Evolutionary conservation across 2,888 invertebrate species (phyloP), one percentile per base, ranked within the genome.

Genomic region (Drosophila testacea): DNA sequence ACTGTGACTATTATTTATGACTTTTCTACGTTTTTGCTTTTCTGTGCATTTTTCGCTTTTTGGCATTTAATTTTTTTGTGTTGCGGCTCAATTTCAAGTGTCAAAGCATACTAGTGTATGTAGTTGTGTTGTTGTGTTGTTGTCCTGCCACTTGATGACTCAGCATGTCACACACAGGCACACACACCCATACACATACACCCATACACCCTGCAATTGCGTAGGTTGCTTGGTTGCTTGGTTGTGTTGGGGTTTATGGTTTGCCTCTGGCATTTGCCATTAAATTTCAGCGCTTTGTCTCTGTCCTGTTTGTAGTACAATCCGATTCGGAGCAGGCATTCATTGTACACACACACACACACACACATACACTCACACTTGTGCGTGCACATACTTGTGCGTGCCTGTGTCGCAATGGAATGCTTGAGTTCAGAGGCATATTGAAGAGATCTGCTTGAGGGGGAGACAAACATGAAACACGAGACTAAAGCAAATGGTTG

Each of bases 71-170:
- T 69, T 79, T 77, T 47, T 47, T 52, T 30, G 39, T 72, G 66
- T 56, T 80, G 81, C 70, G 83, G 81, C 86, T 84, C 83, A 83
- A 81, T 85, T 83, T 85, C 62, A 70, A 83, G 85, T 85, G 88
- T 77, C 88, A 83, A 77, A 82, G 75, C 75, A 67, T 72, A 67
- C 54, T 47, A 16, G 16, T 16, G 16, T 16, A 16, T 28, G 44
- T 47, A 38, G 41, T 44, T 60, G 70, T 16, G 16, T 16, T 16
- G 16, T 16, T 16, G 16, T 16, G 16, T 16, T 65, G 66, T 60
- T 57, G 47, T 57, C 41, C 46, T 63, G 59, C 44, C 69, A 56
- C 59, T 71, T 77, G 74, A 75, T 88, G 84, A 84, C 81, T 88
- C 88, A 88, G 86, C 88, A 71, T 54, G 65, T 64, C 44, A 57